A percentile compares a stretch with the other conserved stretches of the same genome.
These are phyloP conservation scores for Acronicta psi DNA, from an alignment of 2,888 invertebrate species.

Conservation along the genomic window DNA sequence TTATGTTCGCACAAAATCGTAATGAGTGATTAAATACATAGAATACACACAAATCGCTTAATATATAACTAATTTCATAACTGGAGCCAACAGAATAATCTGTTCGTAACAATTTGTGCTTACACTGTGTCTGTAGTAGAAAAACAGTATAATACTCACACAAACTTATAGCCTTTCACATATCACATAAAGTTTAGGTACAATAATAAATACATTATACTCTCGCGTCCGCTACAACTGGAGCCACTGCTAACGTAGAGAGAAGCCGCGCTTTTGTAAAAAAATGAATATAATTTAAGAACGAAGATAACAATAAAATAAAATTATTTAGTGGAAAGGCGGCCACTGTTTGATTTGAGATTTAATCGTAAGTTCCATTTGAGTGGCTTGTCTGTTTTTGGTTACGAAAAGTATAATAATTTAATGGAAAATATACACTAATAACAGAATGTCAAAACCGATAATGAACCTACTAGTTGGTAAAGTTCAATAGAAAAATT, in stretches of 20 bases:
- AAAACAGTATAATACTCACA: slow-evolving; percentile 66
- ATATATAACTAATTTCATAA: slow-evolving; percentile 45
- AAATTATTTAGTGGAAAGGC: slow-evolving; percentile 66
- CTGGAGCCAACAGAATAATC: slow-evolving; percentile 28
- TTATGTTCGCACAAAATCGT: slow-evolving; percentile 21
- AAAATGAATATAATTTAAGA: slow-evolving; percentile 52
- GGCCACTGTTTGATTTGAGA: slow-evolving; percentile 71
- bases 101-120: slow-evolving; percentile 51
- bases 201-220: slow-evolving; percentile 74
- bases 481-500: too few species aligned
- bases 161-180: slow-evolving; percentile 78
- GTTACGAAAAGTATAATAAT: slow-evolving; percentile 15
- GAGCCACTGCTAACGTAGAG: slow-evolving; percentile 68
- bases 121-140: slow-evolving; percentile 59
- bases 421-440: neutral
- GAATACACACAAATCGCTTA: slow-evolving; percentile 52
- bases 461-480: too few species aligned
- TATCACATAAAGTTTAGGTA: slow-evolving; percentile 82
- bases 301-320: slow-evolving; percentile 60
- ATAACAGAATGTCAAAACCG: neutral
- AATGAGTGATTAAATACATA: slow-evolving; percentile 33
- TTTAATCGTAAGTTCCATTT: slow-evolving; percentile 60
- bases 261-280: slow-evolving; percentile 65
- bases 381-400: slow-evolving; percentile 74
- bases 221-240: slow-evolving; percentile 66